Conservation (phyloP, 2,888 invertebrate species). For the Periphyllus acericola region DNA sequence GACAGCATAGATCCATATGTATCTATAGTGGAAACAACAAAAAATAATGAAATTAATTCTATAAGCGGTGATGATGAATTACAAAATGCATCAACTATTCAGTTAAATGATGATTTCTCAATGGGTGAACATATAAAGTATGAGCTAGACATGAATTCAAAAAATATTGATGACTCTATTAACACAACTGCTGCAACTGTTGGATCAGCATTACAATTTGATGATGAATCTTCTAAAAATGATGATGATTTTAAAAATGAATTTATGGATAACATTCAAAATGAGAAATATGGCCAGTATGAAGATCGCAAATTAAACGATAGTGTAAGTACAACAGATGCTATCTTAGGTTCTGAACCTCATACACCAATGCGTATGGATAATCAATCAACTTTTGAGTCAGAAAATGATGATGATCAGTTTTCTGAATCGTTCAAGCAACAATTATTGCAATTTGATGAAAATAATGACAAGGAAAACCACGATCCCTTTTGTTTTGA, state of each 20-base stretch:
- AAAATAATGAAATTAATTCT: conserved; percentile 31
- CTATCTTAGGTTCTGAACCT: conserved; percentile 55
- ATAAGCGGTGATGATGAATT: not conserved
- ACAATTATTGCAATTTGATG: conserved; percentile 30
- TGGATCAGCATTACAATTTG: conserved; percentile 15
- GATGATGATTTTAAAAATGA: conserved; percentile 40
- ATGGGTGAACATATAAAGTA: conserved; percentile 11
- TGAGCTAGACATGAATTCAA: conserved; percentile 40
- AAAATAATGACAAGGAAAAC: conserved; percentile 46
- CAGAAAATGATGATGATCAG: conserved; percentile 53
- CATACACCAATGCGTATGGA: conserved; percentile 55
- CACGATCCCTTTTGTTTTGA: conserved; percentile 53
- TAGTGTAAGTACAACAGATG: conserved; percentile 55
- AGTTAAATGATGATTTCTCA: conserved; percentile 25
- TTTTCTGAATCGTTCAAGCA: conserved; percentile 29
- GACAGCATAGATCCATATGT: not conserved
- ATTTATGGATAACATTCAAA: conserved; percentile 9
- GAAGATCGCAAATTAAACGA: conserved; percentile 42
- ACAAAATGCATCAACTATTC: conserved; percentile 2
- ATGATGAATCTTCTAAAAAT: conserved; percentile 30
- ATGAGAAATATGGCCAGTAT: conserved; percentile 16
- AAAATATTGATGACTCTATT: conserved; percentile 24
- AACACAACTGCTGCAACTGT: conserved; percentile 37
- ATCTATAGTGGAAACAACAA: conserved; percentile 42
- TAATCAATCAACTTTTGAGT: conserved; percentile 58